phyloP scores from a whole-genome alignment of 2,113 vertebrate species.

The Cacatua alba region DNA sequence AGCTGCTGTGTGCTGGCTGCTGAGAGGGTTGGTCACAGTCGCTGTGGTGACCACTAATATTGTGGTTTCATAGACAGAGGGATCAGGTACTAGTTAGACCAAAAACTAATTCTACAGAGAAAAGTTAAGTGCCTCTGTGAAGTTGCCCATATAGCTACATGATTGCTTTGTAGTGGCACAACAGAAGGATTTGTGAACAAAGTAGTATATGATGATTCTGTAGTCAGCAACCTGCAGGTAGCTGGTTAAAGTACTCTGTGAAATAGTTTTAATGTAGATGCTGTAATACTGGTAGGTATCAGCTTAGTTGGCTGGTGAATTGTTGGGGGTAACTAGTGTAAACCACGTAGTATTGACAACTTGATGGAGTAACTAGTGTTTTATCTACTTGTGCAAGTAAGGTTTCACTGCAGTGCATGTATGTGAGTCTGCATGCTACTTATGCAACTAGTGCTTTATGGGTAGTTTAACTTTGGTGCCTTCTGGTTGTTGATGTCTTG shows the following conservation, averaged over 20 bases:
- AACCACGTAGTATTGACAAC: not conserved
- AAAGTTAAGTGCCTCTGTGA: not conserved
- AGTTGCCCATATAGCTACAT: accelerated
- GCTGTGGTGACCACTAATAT: not conserved
- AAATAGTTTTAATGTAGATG: not conserved
- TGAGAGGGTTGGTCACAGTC: not conserved
- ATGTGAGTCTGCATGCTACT: not conserved
- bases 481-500: not conserved
- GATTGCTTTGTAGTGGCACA: not conserved
- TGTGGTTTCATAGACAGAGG: not conserved
- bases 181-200: not conserved
- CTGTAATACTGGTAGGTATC: not conserved
- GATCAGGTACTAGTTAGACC: not conserved
- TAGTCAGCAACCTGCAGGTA: not conserved
- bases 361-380: not conserved
- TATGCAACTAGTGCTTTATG: not conserved
- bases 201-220: not conserved
- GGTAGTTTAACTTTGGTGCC: not conserved
- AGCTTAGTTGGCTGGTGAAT: not conserved
- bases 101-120: not conserved
- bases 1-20: not conserved
- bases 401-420: not conserved
- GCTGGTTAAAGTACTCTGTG: not conserved
- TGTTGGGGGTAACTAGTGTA: not conserved
- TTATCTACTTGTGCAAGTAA: not conserved